A percentile compares a stretch with the other conserved stretches of the same genome.
Evolutionary conservation across 2,888 invertebrate species (phyloP).

Genomic region (Platycheirus rosarum): DNA sequence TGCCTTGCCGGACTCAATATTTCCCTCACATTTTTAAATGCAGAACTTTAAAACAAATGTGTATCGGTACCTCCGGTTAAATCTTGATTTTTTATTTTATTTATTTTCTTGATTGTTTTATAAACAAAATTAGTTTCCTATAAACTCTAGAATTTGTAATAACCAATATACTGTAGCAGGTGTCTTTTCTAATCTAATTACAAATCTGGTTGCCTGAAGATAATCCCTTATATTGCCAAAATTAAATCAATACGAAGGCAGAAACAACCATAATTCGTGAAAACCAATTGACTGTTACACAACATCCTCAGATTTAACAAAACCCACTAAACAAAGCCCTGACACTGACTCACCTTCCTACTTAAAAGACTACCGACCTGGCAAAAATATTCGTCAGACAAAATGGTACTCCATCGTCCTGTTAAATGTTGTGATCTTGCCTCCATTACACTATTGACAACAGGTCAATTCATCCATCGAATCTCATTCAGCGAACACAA

Average conservation of each 20-base stretch:
- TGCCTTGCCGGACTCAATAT: too few species aligned
- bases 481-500: slow-evolving; percentile 54
- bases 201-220: slow-evolving; percentile 32
- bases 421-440: slow-evolving; percentile 53
- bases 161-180: too few species aligned
- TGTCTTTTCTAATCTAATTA: too few species aligned
- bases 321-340: slow-evolving; percentile 44
- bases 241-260: slow-evolving; percentile 45
- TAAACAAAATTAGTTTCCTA: too few species aligned
- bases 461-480: slow-evolving; percentile 67
- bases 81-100: too few species aligned
- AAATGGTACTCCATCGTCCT: slow-evolving; percentile 66
- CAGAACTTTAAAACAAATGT: too few species aligned
- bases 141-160: too few species aligned
- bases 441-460: slow-evolving; percentile 60
- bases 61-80: too few species aligned
- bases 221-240: slow-evolving; percentile 56
- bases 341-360: too few species aligned
- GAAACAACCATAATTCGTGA: slow-evolving; percentile 23
- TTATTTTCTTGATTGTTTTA: too few species aligned
- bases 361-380: slow-evolving; percentile 50
- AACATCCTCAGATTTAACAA: slow-evolving; percentile 63
- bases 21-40: too few species aligned
- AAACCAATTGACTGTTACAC: slow-evolving; percentile 51
- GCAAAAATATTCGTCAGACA: slow-evolving; percentile 56